Evolutionary conservation across 2,113 vertebrate species (phyloP), one percentile per base, ranked within the genome.

Genomic region (Labeo catla): DNA sequence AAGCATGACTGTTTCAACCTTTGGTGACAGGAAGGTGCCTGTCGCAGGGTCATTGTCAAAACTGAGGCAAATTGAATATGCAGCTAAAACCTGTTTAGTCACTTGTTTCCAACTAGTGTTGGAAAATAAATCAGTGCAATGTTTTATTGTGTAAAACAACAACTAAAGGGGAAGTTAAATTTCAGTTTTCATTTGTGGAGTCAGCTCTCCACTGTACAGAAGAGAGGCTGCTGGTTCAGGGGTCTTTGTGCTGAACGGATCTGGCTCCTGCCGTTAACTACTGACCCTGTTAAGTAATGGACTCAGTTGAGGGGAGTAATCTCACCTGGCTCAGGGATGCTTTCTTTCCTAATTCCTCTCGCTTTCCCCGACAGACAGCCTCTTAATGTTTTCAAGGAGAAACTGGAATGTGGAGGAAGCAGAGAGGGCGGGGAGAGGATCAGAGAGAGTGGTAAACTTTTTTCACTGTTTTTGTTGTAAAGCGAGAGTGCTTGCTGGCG

Each of bases 221-320:
- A 92, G 93, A 93, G 93, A 92, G 91, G 23, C 12, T 39, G 59
- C 74, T 73, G 66, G 65, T 65, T 84, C 76, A 76, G 80, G 63
- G 34, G 76, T 77, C 47, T 66, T 70, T 80, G 61, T 73, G 74
- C 73, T 63, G 63, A 39, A 68, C 36, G 47, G 81, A 82, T 81
- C 39, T 49, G 85, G 73, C 47, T 49, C 73, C 50, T 70, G 81
- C 28, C 52, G 11, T 79, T 85, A 87, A 87, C 68, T 81, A 73
- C 80, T 73, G 43, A 54, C 65, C 74, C n/a, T 84, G 59, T 76
- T 82, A 80, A 88, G 84, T 78, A 83, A 81, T 77, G 76, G 85
- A 68, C 39, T 76, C 43, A 45, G 50, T 61, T 85, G 79, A 81
- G 63, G 57, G 76, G 52, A 47, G 78, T 83, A 74, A 86, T 74